These are phyloP conservation scores for Yponomeuta plumbellus DNA, from an alignment of 2,888 invertebrate species.

Conservation along the genomic window DNA sequence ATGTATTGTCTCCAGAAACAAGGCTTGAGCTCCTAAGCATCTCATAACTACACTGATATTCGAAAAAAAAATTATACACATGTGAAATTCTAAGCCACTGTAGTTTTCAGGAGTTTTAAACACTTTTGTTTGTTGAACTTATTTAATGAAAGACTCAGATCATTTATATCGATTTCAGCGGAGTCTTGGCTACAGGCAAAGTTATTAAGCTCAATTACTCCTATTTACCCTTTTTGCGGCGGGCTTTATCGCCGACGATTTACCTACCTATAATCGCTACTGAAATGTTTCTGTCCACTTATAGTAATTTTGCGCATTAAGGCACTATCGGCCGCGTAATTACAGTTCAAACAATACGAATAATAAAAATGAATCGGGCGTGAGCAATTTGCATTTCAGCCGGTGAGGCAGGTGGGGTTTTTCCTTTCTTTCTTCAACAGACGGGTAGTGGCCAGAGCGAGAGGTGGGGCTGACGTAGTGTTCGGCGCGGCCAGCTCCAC, in stretches of 20 bases:
- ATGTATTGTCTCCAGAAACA: no score
- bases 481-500: constrained; percentile 40
- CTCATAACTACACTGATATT: no score
- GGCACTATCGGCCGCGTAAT: constrained; percentile 58
- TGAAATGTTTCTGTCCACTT: constrained; percentile 63
- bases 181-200: constrained; percentile 12
- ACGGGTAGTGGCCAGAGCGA: constrained; percentile 31
- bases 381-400: constrained; percentile 64
- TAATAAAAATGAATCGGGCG: constrained; percentile 62
- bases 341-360: constrained; percentile 62
- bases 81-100: no score
- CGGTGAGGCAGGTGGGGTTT: constrained; percentile 40
- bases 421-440: constrained; percentile 34
- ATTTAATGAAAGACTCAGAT: no score
- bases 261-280: constrained; percentile 41
- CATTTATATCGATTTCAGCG: background rate
- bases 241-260: constrained; percentile 39
- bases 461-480: constrained; percentile 41
- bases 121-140: no score
- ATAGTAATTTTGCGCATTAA: constrained; percentile 63
- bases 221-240: constrained; percentile 30
- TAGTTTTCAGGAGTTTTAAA: no score
- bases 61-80: no score
- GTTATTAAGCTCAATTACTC: constrained; percentile 18
- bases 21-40: no score